Evolutionary conservation across 1,140 invertebrate species (phyloP), one percentile per base, ranked within the genome.

Genomic region (Lepidurus packardi): DNA sequence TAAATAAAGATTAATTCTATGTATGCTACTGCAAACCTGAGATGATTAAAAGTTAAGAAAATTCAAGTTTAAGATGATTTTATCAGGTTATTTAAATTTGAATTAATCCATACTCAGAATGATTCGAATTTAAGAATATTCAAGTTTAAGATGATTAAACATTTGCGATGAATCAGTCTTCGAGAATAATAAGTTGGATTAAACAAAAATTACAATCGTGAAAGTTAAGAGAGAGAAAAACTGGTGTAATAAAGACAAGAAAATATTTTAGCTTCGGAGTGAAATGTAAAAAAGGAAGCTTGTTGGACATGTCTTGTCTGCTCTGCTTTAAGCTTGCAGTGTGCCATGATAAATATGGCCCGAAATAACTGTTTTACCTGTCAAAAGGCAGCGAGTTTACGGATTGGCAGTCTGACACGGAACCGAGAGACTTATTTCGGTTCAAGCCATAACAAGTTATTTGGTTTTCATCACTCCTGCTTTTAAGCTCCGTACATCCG

Each of bases 371-470:
- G 53, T 65, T 65, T 65, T 65, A 65, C 53, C 53, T 65, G 53
- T 65, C 53, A 65, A 65, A 65, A 65, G 13, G 16, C 16, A 65
- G 53, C 53, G 53, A 65, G 53, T 13, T 13, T 65, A 65, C 53
- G 53, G 53, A 65, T 65, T 65, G 53, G 53, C 53, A 65, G 53
- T 21, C n/a, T 65, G 53, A 65, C 53, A 65, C 8, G 53, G 13
- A 65, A n/a, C 53, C 21, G 21, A 65, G 53, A 13, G 53, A 65
- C 53, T 9, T 65, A 65, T 65, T 65, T 65, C 53, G 16, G 53
- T 65, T 65, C 53, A 65, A 65, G 53, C 21, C 53, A 65, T 65
- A 65, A 65, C 53, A 65, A 65, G 53, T 65, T 65, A 65, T 65
- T 65, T 65, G 53, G 16, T 65, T 65, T 65, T 65, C 53, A 65